Percentiles rank a stretch among this genome's conserved stretches.
Evolutionary conservation across 2,888 invertebrate species (phyloP).

Genomic region (Microdon myrmicae): DNA sequence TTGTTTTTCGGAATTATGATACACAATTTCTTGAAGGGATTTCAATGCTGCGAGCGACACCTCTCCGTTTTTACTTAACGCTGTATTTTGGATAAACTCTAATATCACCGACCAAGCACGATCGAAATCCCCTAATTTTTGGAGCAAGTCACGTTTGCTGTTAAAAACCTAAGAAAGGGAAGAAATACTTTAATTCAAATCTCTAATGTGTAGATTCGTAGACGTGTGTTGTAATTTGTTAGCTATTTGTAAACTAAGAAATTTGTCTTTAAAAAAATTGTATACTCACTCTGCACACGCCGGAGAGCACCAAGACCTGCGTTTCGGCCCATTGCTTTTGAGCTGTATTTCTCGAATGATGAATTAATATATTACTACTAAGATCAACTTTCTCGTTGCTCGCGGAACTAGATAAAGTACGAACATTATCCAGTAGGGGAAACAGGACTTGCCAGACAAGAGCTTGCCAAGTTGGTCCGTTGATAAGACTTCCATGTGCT

Average conservation of each 20-base stretch:
- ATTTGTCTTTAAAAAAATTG: neutral
- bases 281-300: constrained; percentile 81
- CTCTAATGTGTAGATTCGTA: neutral
- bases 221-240: neutral
- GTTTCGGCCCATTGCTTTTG: constrained; percentile 99
- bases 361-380: constrained; percentile 94
- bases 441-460: constrained; percentile 96
- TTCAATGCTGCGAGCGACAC: constrained; percentile 95
- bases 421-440: constrained; percentile 92
- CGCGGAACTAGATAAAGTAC: constrained; percentile 73
- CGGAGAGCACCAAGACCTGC: constrained; percentile 88
- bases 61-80: constrained; percentile 92
- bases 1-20: constrained; percentile 69
- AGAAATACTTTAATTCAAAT: constrained; percentile 1
- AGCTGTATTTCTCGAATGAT: constrained; percentile 97
- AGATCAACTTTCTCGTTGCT: constrained; percentile 81
- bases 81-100: constrained; percentile 93
- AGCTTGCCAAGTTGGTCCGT: constrained; percentile 91
- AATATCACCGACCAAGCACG: constrained; percentile 93
- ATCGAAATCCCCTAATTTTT: constrained; percentile 88
- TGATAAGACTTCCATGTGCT: constrained; percentile 90
- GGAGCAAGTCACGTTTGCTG: constrained; percentile 85
- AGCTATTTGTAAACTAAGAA: neutral
- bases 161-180: constrained; percentile 73
- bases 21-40: constrained; percentile 95